A percentile compares a stretch with the other conserved stretches of the same genome.
Conservation (phyloP, 2,113 vertebrate genomes). For the Sterna hirundo region DNA sequence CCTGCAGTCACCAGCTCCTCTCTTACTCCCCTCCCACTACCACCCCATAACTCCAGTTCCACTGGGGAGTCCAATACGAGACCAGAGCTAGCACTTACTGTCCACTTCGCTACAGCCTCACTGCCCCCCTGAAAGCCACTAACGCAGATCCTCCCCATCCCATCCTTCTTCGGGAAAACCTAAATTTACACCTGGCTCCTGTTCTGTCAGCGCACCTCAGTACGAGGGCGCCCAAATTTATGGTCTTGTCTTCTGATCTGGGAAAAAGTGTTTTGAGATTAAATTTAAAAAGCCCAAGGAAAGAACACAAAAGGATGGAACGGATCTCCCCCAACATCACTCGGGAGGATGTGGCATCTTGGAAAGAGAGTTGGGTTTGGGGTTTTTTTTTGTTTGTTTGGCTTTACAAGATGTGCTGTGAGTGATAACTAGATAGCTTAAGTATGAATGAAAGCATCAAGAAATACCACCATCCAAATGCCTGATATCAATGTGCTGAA, state of each 20-base stretch:
- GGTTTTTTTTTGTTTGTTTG: neutral
- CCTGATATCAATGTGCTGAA: neutral
- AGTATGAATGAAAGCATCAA: accelerated
- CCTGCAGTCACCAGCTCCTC: neutral
- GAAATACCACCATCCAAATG: accelerated
- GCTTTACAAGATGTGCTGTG: neutral
- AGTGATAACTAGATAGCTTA: neutral
- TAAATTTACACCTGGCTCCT: neutral
- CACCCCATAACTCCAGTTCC: neutral
- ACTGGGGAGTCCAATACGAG: accelerated
- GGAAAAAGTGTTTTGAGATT: neutral
- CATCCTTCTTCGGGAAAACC: neutral
- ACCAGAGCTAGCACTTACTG: neutral
- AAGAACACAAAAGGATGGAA: neutral
- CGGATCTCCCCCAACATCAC: neutral
- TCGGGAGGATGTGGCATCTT: accelerated
- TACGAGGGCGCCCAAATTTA: neutral
- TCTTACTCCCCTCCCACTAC: neutral
- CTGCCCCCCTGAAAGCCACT: neutral
- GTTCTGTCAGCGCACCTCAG: neutral
- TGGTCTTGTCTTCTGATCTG: neutral
- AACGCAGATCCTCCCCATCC: neutral
- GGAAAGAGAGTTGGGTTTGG: neutral
- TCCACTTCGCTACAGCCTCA: neutral
- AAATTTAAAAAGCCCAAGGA: neutral